Conservation (phyloP, 1,140 invertebrate genomes). For the Scaptodrosophila lebanonensis region DNA sequence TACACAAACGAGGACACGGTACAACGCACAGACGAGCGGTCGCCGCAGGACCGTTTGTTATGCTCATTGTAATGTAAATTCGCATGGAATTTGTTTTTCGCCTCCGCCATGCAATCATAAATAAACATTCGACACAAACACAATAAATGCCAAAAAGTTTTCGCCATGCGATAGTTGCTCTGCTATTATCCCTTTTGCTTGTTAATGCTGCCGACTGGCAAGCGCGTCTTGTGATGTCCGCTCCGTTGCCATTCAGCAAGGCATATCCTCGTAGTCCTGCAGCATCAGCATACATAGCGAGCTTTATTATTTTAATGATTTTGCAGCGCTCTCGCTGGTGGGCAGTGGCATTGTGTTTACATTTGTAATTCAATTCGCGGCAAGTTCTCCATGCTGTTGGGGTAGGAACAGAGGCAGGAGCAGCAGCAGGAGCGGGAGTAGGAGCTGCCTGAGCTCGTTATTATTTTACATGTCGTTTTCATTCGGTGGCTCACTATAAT, state of each 20-base stretch:
- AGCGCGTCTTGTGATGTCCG: conserved; percentile 27
- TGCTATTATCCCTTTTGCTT: conserved; percentile 63
- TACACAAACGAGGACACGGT: conserved; percentile 54
- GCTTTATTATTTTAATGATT: conserved; percentile 74
- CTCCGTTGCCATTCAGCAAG: conserved; percentile 39
- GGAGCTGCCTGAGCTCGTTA: conserved; percentile 26
- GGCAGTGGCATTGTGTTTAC: conserved; percentile 56
- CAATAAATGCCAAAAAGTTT: conserved; percentile 75
- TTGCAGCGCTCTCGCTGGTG: conserved; percentile 35
- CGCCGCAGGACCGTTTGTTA: conserved; percentile 51
- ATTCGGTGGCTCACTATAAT: conserved; percentile 71
- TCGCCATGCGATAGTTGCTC: too few relatives aligned
- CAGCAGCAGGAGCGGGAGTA: conserved; percentile 10
- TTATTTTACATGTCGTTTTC: conserved; percentile 74
- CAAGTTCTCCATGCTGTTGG: conserved; percentile 8
- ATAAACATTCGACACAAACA: conserved; percentile 76
- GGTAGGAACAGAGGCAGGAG: conserved; percentile 4
- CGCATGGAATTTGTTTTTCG: not conserved
- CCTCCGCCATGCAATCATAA: conserved; percentile 64
- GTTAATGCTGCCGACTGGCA: conserved; percentile 57
- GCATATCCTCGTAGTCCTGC: conserved; percentile 35
- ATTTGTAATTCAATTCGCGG: conserved; percentile 71
- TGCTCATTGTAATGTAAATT: conserved; percentile 74
- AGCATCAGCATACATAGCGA: conserved; percentile 30
- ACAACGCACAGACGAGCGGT: conserved; percentile 24